Evolutionary conservation across 2,113 vertebrate species (phyloP).

Genomic region (Hiodon tergisus): DNA sequence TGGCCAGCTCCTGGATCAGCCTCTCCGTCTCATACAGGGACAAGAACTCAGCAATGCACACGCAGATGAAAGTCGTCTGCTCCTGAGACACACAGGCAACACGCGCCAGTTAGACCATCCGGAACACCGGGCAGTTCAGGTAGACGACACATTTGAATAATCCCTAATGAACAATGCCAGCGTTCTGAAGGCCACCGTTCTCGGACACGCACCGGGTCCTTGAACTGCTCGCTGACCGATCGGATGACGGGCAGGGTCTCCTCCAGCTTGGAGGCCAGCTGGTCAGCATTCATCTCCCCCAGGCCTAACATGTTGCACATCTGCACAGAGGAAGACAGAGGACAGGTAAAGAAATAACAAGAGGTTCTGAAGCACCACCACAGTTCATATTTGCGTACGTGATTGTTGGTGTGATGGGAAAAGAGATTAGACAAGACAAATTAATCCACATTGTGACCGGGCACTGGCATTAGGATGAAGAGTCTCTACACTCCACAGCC

Average conservation of each 20-base stretch:
- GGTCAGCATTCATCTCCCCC: constrained; percentile 93
- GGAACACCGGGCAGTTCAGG: not conserved
- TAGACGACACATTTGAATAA: not conserved
- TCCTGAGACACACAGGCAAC: constrained; percentile 57
- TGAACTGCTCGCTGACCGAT: constrained; percentile 92
- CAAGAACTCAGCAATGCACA: constrained; percentile 89
- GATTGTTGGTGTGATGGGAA: too few relatives aligned
- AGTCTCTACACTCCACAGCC: too few relatives aligned
- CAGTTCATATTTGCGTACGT: too few relatives aligned
- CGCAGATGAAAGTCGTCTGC: constrained; percentile 92
- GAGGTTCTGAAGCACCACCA: too few relatives aligned
- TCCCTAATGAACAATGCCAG: not conserved
- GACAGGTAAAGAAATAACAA: not conserved
- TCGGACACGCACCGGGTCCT: constrained; percentile 78
- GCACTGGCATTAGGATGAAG: too few relatives aligned
- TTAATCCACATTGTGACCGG: too few relatives aligned
- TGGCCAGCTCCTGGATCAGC: constrained; percentile 90
- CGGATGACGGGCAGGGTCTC: constrained; percentile 90
- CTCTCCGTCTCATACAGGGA: constrained; percentile 90
- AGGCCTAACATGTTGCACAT: constrained; percentile 96
- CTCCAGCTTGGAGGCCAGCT: constrained; percentile 87
- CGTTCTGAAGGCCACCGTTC: not conserved
- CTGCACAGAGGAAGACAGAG: constrained; percentile 44
- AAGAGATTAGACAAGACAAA: too few relatives aligned
- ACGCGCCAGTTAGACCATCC: not conserved